These are phyloP conservation scores for Allacma fusca DNA, from an alignment of 2,888 invertebrate genomes.

Conservation along the genomic window DNA sequence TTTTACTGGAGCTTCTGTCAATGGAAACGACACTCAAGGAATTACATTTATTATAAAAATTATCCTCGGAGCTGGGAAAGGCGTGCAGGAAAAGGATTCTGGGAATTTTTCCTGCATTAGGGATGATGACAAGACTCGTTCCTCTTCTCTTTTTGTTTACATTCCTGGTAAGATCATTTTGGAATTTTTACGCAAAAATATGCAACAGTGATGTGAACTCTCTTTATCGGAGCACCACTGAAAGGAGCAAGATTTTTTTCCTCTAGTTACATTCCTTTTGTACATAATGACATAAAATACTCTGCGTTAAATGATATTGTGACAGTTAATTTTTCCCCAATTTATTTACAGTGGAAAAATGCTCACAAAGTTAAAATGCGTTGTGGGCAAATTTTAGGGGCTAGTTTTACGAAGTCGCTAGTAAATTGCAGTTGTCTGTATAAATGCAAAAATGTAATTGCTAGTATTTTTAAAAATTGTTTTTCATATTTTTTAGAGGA, in stretches of 20 bases:
- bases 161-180: neutral
- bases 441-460: too few relatives aligned
- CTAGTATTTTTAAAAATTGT: neutral
- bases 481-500: neutral
- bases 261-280: too few relatives aligned
- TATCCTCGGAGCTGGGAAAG: neutral
- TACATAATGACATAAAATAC: too few relatives aligned
- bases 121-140: neutral
- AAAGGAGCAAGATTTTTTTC: too few relatives aligned
- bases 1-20: neutral
- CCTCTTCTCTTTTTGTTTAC: constrained; percentile 13
- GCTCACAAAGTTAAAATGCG: too few relatives aligned
- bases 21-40: neutral
- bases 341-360: too few relatives aligned
- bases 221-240: too few relatives aligned
- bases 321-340: too few relatives aligned
- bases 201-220: neutral
- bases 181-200: neutral
- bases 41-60: neutral
- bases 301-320: too few relatives aligned
- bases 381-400: too few relatives aligned
- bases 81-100: constrained; percentile 7
- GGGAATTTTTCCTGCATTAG: constrained; percentile 16
- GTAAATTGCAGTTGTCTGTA: too few relatives aligned
- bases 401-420: too few relatives aligned